Evolutionary conservation across 1,140 invertebrate species (phyloP), one percentile per base, ranked within the genome.

Genomic region (Araneus ventricosus): DNA sequence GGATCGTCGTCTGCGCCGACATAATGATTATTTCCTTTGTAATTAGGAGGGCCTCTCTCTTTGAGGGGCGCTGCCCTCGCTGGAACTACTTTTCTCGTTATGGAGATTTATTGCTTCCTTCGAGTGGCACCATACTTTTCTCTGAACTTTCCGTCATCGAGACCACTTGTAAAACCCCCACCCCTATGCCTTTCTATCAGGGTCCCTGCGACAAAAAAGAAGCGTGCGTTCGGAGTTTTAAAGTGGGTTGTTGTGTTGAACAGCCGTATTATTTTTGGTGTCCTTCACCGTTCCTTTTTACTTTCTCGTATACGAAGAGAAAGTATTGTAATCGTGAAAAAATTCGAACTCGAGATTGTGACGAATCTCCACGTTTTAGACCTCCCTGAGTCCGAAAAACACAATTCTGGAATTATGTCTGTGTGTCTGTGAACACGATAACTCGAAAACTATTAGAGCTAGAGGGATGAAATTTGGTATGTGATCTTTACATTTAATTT

Each of bases 71-170:
- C 70, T 75, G 70, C 70, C 70, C n/a, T 70, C 37, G 45, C 45
- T 4, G 10, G 17, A 8, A 27, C 27, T 67, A 67, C 27, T 30
- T 30, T 67, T 75, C 70, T 37, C 70, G 70, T 75, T 75, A 75
- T 75, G 70, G 30, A 75, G 30, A 75, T 75, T 75, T 75, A 75
- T 75, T 75, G 70, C 70, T 75, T 75, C 70, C 70, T 75, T 75
- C 30, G 34, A 75, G 30, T 37, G 70, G 70, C 70, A 34, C 70
- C 70, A 75, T 75, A 37, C 70, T 34, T 75, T 34, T 34, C 17
- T 75, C 70, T 27, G 24, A 67, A 67, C 63, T 5, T 63, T 75
- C 67, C 67, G 67, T 75, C 67, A 75, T 37, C 30, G 27, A 20
- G 30, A 30, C 17, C 67, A 30, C 67, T 34, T 17, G 30, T 75